Conservation (phyloP, 2,113 vertebrate species). For the Stomatorhinus ivindoensis region DNA sequence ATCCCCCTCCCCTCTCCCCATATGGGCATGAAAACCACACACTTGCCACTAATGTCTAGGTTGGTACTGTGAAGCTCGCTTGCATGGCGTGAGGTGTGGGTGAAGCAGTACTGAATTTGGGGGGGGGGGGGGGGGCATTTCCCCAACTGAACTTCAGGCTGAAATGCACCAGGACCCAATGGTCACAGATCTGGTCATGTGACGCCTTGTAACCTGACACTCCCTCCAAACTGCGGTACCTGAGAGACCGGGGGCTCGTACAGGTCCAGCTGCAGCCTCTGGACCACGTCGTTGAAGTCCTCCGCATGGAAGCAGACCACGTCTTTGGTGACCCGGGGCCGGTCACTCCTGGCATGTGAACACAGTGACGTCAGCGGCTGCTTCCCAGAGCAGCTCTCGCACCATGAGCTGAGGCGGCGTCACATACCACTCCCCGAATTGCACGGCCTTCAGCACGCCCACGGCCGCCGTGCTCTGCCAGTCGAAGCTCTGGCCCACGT, state of each 20-base stretch:
- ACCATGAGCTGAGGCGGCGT: background rate
- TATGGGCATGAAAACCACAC: background rate
- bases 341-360: slow-evolving; percentile 65
- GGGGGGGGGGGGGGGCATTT: background rate
- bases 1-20: background rate
- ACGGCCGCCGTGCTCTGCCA: slow-evolving; percentile 98
- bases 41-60: background rate
- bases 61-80: background rate
- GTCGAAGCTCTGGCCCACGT: slow-evolving; percentile 95
- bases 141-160: background rate
- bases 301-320: slow-evolving; percentile 95
- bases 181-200: background rate
- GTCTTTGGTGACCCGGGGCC: slow-evolving; percentile 94
- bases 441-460: slow-evolving; percentile 92
- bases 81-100: background rate
- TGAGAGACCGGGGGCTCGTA: slow-evolving; percentile 96
- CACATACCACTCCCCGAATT: slow-evolving; percentile 86
- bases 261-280: slow-evolving; percentile 89
- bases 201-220: background rate
- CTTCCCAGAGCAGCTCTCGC: background rate
- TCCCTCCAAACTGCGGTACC: slow-evolving; percentile 51
- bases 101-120: background rate
- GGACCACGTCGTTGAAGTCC: slow-evolving; percentile 93
- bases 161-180: background rate
- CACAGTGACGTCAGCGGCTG: background rate